Conservation (phyloP, 2,113 vertebrate species). For the Pristiophorus japonicus region DNA sequence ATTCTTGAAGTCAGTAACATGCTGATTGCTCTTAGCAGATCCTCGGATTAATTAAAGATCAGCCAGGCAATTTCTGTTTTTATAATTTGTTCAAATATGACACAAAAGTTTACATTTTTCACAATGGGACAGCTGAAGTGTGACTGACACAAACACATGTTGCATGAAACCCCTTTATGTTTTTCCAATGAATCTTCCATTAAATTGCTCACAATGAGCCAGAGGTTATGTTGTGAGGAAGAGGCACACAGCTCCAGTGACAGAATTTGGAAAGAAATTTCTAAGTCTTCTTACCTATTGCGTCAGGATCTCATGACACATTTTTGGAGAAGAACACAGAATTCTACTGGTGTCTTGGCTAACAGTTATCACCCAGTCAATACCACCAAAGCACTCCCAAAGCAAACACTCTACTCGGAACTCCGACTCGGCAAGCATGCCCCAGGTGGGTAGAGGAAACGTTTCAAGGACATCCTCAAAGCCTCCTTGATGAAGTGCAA, state of each 20-base stretch:
- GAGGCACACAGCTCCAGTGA: not conserved
- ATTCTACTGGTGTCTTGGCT: too few species aligned
- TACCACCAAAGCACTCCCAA: too few species aligned
- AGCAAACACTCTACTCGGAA: too few species aligned
- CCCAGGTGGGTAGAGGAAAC: too few species aligned
- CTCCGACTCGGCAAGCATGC: too few species aligned
- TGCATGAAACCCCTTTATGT: not conserved
- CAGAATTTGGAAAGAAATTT: not conserved
- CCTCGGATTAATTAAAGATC: not conserved
- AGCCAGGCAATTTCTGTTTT: not conserved
- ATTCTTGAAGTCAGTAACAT: not conserved
- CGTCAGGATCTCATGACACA: too few species aligned
- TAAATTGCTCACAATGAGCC: not conserved
- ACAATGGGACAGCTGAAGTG: not conserved
- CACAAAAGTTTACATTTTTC: not conserved
- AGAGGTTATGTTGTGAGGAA: not conserved
- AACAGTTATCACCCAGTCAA: too few species aligned
- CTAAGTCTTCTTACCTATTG: too few species aligned
- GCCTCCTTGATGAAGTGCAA: too few species aligned
- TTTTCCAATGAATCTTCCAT: not conserved
- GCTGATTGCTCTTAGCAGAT: not conserved
- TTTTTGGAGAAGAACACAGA: too few species aligned
- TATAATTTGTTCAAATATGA: not conserved
- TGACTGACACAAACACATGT: not conserved
- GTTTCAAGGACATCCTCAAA: too few species aligned